These are phyloP conservation scores for Eubucco bourcierii DNA, from an alignment of 2,113 vertebrate species.

Conservation along the genomic window DNA sequence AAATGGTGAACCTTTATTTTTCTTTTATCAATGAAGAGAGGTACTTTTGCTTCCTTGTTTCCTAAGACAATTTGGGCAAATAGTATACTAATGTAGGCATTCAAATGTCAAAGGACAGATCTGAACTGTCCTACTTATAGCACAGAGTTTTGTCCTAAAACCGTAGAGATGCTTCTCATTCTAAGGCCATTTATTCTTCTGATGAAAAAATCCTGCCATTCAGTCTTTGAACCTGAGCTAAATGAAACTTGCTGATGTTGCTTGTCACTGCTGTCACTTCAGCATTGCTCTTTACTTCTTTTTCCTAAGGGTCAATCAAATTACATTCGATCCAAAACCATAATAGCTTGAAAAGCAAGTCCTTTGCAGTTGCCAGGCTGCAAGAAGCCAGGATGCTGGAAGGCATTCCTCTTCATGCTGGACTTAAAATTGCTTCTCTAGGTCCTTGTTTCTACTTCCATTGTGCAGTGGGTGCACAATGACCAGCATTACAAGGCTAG, in stretches of 20 bases:
- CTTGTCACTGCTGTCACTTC: not conserved
- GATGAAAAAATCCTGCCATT: not conserved
- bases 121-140: not conserved
- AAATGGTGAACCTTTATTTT: not conserved
- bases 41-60: not conserved
- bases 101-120: not conserved
- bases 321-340: not conserved
- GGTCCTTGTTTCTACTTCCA: not conserved
- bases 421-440: not conserved
- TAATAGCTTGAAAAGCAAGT: constrained; percentile 5
- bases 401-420: not conserved
- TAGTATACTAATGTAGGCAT: not conserved
- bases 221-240: not conserved
- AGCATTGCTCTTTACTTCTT: not conserved
- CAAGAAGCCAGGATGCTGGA: not conserved
- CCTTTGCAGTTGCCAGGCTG: not conserved
- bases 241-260: not conserved
- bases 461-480: not conserved
- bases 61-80: not conserved
- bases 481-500: not conserved
- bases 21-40: not conserved
- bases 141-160: not conserved
- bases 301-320: not conserved
- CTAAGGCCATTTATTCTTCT: not conserved
- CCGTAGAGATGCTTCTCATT: not conserved